phyloP scores from a whole-genome alignment of 2,113 vertebrate species.

The Tringa solitaria region DNA sequence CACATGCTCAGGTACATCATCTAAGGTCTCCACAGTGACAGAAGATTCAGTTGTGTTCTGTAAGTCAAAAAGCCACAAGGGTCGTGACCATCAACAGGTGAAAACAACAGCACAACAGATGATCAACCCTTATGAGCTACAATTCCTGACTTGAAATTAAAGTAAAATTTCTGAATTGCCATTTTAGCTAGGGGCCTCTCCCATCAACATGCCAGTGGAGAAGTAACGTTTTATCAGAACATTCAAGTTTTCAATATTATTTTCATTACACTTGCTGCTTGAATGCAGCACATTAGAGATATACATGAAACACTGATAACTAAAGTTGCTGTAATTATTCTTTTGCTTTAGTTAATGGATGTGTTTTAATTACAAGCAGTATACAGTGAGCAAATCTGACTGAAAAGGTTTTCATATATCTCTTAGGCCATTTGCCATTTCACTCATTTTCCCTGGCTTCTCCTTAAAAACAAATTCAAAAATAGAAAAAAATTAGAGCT shows the following conservation, averaged over 20 bases:
- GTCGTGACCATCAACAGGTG: not conserved
- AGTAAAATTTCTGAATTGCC: not conserved
- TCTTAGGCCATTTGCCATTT: not conserved
- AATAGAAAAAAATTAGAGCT: too few relatives aligned
- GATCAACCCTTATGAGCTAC: not conserved
- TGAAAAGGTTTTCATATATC: not conserved
- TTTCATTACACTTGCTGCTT: not conserved
- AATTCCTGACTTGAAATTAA: not conserved
- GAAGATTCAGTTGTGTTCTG: constrained; percentile 67
- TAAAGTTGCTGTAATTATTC: not conserved
- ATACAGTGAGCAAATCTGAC: not conserved
- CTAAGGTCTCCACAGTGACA: constrained; percentile 72
- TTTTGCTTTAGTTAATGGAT: not conserved
- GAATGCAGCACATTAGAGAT: not conserved
- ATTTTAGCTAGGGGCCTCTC: not conserved
- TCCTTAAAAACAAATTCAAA: not conserved
- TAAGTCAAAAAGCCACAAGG: constrained; percentile 36
- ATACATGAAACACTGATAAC: not conserved
- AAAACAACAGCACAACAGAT: not conserved
- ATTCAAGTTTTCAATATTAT: not conserved
- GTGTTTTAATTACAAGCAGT: not conserved
- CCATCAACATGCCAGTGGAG: not conserved
- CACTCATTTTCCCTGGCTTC: not conserved
- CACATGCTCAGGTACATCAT: constrained; percentile 78
- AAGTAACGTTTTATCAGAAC: not conserved